A percentile compares a stretch with the other conserved stretches of the same genome.
Evolutionary conservation across 2,113 vertebrate genomes (phyloP).

Genomic region (Symphodus melops): DNA sequence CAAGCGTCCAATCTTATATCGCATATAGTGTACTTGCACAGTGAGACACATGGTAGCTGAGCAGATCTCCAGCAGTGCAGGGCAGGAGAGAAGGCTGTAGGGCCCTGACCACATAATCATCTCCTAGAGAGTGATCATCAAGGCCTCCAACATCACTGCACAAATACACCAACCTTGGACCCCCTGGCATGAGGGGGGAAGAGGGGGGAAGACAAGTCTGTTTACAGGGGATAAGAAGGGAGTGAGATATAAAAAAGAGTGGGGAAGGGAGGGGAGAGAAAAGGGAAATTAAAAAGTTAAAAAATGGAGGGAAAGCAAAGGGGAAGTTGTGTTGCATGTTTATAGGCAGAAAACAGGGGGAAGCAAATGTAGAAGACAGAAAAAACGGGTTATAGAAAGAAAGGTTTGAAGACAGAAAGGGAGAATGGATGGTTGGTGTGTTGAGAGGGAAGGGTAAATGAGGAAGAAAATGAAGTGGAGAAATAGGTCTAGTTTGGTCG

Average conservation of each 20-base stretch:
- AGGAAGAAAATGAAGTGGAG: conserved; percentile 17
- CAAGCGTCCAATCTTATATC: conserved; percentile 34
- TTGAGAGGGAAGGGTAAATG: conserved; percentile 2
- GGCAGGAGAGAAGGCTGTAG: conserved; percentile 70
- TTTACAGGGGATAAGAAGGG: conserved; percentile 62
- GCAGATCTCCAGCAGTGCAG: conserved; percentile 68
- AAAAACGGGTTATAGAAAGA: neutral
- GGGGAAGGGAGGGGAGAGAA: conserved; percentile 13
- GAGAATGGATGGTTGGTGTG: neutral
- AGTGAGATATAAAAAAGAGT: conserved; percentile 46
- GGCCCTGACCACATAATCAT: conserved; percentile 81
- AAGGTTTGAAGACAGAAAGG: neutral
- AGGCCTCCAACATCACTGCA: conserved; percentile 75
- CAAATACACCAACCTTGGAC: conserved; percentile 73
- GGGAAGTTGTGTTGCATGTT: conserved; percentile 7
- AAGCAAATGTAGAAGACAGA: conserved; percentile 1
- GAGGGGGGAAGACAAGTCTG: conserved; percentile 63
- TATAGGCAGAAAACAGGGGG: neutral
- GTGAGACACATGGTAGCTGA: conserved; percentile 37
- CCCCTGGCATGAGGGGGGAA: conserved; percentile 58
- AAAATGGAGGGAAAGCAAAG: conserved; percentile 21
- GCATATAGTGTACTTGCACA: conserved; percentile 9
- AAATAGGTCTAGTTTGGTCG: conserved; percentile 23
- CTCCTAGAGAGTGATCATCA: conserved; percentile 79
- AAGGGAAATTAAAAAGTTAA: conserved; percentile 70